Evolutionary conservation across 2,113 vertebrate genomes (phyloP).

Genomic region (Toxotes jaculatrix): DNA sequence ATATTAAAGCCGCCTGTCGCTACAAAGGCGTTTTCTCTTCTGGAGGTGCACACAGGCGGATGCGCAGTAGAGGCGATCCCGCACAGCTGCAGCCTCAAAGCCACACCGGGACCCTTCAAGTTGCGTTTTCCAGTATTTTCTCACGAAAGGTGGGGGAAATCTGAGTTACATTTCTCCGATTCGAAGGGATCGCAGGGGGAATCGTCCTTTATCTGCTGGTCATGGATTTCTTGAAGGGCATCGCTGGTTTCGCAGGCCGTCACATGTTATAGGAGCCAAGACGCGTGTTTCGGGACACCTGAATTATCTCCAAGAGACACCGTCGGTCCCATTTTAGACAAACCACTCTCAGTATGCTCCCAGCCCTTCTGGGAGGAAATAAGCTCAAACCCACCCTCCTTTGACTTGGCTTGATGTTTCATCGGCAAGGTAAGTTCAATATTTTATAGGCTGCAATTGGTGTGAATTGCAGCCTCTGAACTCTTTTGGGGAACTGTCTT

Average conservation of each 20-base stretch:
- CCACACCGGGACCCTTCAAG: constrained; percentile 66
- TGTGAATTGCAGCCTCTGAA: constrained; percentile 41
- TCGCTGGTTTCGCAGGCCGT: constrained; percentile 74
- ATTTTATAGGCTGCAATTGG: constrained; percentile 22
- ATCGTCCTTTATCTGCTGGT: constrained; percentile 56
- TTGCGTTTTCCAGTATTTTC: constrained; percentile 31
- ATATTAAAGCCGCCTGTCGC: constrained; percentile 62
- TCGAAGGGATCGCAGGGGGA: constrained; percentile 24
- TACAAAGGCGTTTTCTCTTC: constrained; percentile 81
- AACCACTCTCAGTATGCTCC: constrained; percentile 54
- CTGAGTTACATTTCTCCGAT: constrained; percentile 26
- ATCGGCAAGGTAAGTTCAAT: constrained; percentile 78
- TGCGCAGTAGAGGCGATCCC: constrained; percentile 78
- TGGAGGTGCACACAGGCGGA: constrained; percentile 75
- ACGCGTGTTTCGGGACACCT: constrained; percentile 76
- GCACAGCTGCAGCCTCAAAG: constrained; percentile 73
- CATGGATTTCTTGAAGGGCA: constrained; percentile 82
- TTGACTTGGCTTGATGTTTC: constrained; percentile 73
- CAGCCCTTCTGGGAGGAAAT: constrained; percentile 55
- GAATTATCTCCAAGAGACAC: constrained; percentile 56
- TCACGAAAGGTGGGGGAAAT: neutral
- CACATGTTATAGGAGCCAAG: constrained; percentile 62
- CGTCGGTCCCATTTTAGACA: constrained; percentile 58
- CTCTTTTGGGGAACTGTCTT: constrained; percentile 56
- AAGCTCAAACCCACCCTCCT: constrained; percentile 46